Evolutionary conservation across 2,888 invertebrate species (phyloP).

Genomic region (Drosophila fulvimacula): DNA sequence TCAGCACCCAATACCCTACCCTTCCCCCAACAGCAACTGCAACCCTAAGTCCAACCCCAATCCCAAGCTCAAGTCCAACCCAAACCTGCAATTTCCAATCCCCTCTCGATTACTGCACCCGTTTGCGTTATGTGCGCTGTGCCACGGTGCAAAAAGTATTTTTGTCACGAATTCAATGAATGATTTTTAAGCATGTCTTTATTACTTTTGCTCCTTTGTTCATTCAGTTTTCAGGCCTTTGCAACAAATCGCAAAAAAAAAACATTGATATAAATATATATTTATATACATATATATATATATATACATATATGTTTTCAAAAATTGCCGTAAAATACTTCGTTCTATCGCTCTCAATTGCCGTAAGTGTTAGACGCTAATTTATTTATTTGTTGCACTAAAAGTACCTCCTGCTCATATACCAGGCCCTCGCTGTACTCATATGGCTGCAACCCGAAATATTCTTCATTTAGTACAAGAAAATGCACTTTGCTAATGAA

Average conservation of each 20-base stretch:
- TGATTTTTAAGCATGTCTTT: conserved; percentile 78
- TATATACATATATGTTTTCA: background rate
- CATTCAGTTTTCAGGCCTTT: conserved; percentile 38
- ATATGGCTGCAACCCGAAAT: conserved; percentile 21
- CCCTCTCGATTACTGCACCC: conserved; percentile 28
- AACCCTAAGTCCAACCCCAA: background rate
- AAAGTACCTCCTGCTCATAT: conserved; percentile 43
- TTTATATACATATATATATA: background rate
- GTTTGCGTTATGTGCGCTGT: conserved; percentile 4
- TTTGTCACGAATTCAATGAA: conserved; percentile 80
- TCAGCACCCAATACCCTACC: conserved; percentile 15
- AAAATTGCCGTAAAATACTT: background rate
- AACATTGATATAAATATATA: background rate
- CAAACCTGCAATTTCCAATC: background rate
- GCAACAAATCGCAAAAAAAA: background rate
- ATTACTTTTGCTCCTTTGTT: conserved; percentile 71
- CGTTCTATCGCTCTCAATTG: background rate
- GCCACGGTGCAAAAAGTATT: conserved; percentile 45
- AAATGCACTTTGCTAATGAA: conserved; percentile 78
- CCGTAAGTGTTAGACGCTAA: conserved; percentile 29
- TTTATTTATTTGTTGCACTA: conserved; percentile 34
- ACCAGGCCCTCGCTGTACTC: conserved; percentile 34
- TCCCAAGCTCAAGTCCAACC: background rate
- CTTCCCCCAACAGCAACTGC: background rate
- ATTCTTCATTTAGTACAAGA: conserved; percentile 57